Evolutionary conservation across 2,888 invertebrate genomes (phyloP).

Genomic region (Glaucopsyche alexis): DNA sequence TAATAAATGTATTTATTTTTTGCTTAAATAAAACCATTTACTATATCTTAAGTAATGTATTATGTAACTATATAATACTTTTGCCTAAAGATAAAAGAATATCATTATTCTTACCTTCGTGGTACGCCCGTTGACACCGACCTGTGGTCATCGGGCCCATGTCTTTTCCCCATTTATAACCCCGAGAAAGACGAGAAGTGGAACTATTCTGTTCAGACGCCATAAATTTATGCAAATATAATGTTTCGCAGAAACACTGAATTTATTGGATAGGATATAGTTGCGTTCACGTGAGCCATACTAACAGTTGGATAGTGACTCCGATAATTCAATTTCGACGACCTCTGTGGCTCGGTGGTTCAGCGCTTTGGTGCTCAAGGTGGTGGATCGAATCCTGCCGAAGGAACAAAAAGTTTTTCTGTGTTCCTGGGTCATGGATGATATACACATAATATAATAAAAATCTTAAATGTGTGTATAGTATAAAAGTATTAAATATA

Average conservation of each 20-base stretch:
- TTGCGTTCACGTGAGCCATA: background rate
- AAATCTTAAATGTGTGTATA: no score
- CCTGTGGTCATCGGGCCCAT: background rate
- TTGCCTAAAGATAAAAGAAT: background rate
- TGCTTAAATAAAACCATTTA: no score
- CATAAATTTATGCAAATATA: constrained; percentile 24
- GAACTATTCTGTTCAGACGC: constrained; percentile 12
- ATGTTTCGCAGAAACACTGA: constrained; percentile 25
- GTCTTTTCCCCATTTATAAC: constrained; percentile 12
- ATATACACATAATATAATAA: no score
- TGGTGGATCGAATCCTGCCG: no score
- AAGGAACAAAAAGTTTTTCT: no score
- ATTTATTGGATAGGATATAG: constrained; percentile 14
- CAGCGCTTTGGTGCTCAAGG: no score
- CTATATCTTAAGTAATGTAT: no score
- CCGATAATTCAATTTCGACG: background rate
- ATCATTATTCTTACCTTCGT: background rate
- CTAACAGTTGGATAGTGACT: background rate
- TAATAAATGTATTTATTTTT: no score
- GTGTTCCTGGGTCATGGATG: no score
- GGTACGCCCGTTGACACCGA: background rate
- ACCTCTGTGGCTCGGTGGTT: no score
- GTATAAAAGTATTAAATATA: no score
- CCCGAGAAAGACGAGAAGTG: constrained; percentile 20
- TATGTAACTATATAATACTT: no score